Percentiles rank a stretch among this genome's conserved stretches.
Conservation (phyloP, 2,888 invertebrate genomes). For the Liopterus haemorrhoidalis region DNA sequence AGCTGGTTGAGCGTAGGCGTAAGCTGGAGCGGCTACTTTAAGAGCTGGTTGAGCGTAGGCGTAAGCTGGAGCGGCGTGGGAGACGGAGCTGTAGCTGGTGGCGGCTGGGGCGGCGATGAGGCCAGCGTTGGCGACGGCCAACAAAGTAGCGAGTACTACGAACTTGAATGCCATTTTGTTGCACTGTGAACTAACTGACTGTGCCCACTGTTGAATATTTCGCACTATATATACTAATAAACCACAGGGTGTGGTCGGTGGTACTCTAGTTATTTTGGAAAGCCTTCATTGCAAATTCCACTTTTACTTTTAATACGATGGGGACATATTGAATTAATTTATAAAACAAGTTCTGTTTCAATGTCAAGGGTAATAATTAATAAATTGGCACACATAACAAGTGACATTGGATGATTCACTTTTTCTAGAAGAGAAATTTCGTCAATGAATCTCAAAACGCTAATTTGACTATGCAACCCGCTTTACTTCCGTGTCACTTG, state of each 20-base stretch:
- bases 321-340: too few species aligned
- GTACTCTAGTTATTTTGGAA: too few species aligned
- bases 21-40: slow-evolving; percentile 22
- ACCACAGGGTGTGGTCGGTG: slow-evolving; percentile 11
- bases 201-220: slow-evolving; percentile 10
- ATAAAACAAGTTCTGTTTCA: too few species aligned
- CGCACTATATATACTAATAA: slow-evolving; percentile 7
- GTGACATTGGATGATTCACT: too few species aligned
- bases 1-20: slow-evolving; percentile 15
- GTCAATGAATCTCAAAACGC: too few species aligned
- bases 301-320: too few species aligned
- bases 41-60: slow-evolving; percentile 27
- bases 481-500: too few species aligned
- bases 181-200: slow-evolving; percentile 10
- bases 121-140: slow-evolving; percentile 16
- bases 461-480: too few species aligned
- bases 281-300: too few species aligned
- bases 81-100: slow-evolving; percentile 1
- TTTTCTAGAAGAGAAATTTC: too few species aligned
- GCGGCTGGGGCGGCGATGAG: slow-evolving; percentile 9
- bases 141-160: slow-evolving; percentile 16
- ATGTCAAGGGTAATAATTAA: too few species aligned
- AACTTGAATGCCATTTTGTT: slow-evolving; percentile 16
- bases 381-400: too few species aligned
- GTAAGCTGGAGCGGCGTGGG: slow-evolving; percentile 34